Base-by-base conservation (phyloP, 2,888 invertebrate genomes). In the Acronicta leporina region DNA sequence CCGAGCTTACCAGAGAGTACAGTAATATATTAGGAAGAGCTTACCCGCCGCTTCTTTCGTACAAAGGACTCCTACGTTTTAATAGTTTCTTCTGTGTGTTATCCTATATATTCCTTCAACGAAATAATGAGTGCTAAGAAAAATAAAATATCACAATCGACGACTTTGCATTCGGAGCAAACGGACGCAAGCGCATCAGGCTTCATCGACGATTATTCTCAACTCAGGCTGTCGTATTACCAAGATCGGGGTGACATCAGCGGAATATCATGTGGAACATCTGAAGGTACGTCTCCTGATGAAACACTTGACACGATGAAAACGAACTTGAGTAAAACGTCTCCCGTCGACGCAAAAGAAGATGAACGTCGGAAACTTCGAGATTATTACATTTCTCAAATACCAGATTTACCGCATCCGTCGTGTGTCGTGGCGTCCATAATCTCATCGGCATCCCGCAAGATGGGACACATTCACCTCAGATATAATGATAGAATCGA, bases 171-270 rank as follows among this genome's bases (percentile, higher is more conserved):
- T 20, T 63, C 64, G 11, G 65, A 66, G 9, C 48, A 52, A 35
- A 11, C 4, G 7, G 60, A 51, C 50, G 16, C 56, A 9, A 68
- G 27, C n/a, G 52, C 59, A 5, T 68, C 73, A 9, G 73, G 41
- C 14, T 90, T 79, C 64, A 87, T 90, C 54, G 88, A 91, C 58
- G 89, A 90, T 63, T 87, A 87, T 64, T 91, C 89, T 3, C 88
- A 91, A 42, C 83, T 91, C 4, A 78, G 88, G 45, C 71, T 89
- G 8, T 90, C 88, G 1, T 90, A 88, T 66, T 88, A 91, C 68
- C 85, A 82, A 61, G 41, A 75, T 16, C 49, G 68, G 30, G 46
- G n/a, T 14, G 27, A 13, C 7, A 3, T 66, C 27, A 43, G 40
- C 0, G 30, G 45, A 8, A 40, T 52, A 13, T 25, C 52, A 13